Evolutionary conservation across 2,888 invertebrate species (phyloP), one percentile per base, ranked within the genome.

Genomic region (Biston betularia): DNA sequence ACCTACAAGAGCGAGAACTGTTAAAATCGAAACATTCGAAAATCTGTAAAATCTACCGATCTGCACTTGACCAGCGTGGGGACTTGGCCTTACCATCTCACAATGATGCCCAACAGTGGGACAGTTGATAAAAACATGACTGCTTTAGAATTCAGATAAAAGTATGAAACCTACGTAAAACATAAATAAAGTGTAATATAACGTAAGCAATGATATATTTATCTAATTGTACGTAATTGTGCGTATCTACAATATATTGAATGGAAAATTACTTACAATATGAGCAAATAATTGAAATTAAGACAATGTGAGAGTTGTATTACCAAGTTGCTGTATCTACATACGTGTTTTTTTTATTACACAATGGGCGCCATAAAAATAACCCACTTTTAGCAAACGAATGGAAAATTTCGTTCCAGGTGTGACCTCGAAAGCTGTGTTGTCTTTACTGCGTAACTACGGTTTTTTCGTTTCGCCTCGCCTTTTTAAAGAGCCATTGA

Each of bases 351-450:
- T 24, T 24, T 60, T 60, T 45, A 60, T 52, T 45, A 46, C 49
- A 52, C 61, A 66, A 53, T 50, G 33, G 50, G 12, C 9, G 24
- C 40, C 60, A 33, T 64, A 64, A 60, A 64, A 59, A 54, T 54
- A 62, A 62, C 60, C 52, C 63, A 63, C 65, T 46, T 58, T 63
- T 49, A 8, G 33, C 52, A 59, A 65, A 58, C 35, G 24, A 54
- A 58, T 72, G 75, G 77, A 76, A 77, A 75, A 67, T 73, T 78
- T 75, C 42, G 53, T 59, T 34, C 69, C 79, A 81, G 70, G 68
- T 80, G 80, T 79, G 79, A 64, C 80, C 79, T 79, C 79, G 73
- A 73, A 74, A 68, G 63, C 63, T 24, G n/a, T 52, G 57, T 34
- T 68, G 64, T 46, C 56, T 52, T 54, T 65, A 55, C 64, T 64